Conservation (phyloP, 2,888 invertebrate species). For the Petrophora chlorosata region DNA sequence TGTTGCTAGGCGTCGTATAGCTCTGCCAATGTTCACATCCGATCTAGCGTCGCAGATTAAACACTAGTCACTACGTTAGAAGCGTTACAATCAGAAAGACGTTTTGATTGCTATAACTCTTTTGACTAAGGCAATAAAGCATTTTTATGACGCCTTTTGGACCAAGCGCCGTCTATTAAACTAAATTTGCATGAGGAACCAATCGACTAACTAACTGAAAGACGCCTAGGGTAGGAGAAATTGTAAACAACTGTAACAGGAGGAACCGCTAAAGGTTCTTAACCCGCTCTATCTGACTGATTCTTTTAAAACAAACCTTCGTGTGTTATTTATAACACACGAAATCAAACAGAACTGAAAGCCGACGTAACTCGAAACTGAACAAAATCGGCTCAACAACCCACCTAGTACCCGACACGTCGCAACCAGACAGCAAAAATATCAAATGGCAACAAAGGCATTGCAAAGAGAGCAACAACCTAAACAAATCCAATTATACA, state of each 20-base stretch:
- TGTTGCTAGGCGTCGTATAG: slow-evolving; percentile 49
- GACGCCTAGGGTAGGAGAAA: neutral
- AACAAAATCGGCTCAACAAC: neutral
- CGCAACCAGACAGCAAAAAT: slow-evolving; percentile 24
- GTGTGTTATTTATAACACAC: no score
- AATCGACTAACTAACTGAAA: slow-evolving; percentile 22
- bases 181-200: slow-evolving; percentile 19
- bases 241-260: slow-evolving; percentile 7
- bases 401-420: neutral
- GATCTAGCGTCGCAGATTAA: slow-evolving; percentile 36
- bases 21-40: slow-evolving; percentile 42
- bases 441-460: slow-evolving; percentile 36
- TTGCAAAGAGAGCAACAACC: slow-evolving; percentile 50
- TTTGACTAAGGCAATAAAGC: slow-evolving; percentile 15
- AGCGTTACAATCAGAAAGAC: slow-evolving; percentile 39
- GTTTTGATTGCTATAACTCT: slow-evolving; percentile 28
- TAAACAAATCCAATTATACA: slow-evolving; percentile 65
- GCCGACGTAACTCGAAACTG: slow-evolving; percentile 4
- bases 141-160: slow-evolving; percentile 17
- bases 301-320: no score
- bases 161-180: slow-evolving; percentile 14
- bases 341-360: neutral
- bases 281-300: no score
- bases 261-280: neutral
- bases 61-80: no score